These are phyloP conservation scores for Thyatira batis DNA, from an alignment of 2,888 invertebrate species.

Conservation along the genomic window DNA sequence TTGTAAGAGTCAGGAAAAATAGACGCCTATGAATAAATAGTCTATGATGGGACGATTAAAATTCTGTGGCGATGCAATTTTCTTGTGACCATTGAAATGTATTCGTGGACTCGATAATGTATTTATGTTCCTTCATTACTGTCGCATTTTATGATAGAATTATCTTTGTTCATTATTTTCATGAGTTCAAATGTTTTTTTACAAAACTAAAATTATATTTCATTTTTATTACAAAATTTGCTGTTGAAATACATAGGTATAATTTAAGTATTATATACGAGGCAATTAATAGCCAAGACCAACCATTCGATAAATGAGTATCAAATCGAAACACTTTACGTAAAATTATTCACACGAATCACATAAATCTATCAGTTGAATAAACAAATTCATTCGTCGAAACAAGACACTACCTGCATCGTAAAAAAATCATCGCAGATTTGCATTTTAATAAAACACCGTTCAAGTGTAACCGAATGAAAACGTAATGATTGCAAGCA, in stretches of 20 bases:
- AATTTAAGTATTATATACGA: too few species aligned
- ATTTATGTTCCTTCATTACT: neutral
- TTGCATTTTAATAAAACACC: neutral
- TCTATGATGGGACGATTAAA: neutral
- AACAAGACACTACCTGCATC: neutral
- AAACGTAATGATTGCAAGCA: slow-evolving; percentile 32
- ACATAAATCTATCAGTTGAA: neutral
- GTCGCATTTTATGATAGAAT: neutral
- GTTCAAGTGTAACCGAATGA: slow-evolving; percentile 23
- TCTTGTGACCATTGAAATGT: neutral
- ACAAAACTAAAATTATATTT: too few species aligned
- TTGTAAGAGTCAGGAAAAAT: too few species aligned
- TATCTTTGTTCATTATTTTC: neutral
- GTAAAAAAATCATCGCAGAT: neutral
- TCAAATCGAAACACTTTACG: too few species aligned
- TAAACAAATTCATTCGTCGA: neutral
- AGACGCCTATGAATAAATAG: too few species aligned
- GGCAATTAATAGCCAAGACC: too few species aligned
- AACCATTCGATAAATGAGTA: too few species aligned
- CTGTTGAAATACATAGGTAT: too few species aligned
- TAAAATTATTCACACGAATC: too few species aligned
- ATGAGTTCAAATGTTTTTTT: neutral
- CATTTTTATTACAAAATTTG: too few species aligned
- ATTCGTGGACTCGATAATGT: neutral
- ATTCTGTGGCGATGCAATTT: neutral